These are phyloP conservation scores for Halichoeres trimaculatus DNA, from an alignment of 2,113 vertebrate species.

Conservation along the genomic window DNA sequence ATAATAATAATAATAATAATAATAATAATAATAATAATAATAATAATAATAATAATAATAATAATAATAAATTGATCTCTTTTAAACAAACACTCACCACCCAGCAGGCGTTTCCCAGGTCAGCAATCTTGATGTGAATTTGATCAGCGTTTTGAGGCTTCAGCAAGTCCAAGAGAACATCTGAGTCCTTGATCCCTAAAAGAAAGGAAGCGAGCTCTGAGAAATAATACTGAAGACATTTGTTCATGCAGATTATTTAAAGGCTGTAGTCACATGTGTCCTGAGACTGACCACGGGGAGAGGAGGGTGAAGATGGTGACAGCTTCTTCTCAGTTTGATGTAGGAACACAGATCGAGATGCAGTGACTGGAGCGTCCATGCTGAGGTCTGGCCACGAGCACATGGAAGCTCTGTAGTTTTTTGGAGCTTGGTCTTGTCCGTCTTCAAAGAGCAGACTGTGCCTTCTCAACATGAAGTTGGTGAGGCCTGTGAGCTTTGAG, in stretches of 20 bases:
- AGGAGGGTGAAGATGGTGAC: conserved; percentile 13
- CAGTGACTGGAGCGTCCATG: conserved; percentile 28
- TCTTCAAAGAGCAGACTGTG: conserved; percentile 69
- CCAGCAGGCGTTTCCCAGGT: conserved; percentile 92
- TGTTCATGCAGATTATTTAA: neutral
- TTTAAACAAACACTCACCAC: conserved; percentile 87
- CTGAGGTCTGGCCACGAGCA: conserved; percentile 50
- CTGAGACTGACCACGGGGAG: conserved; percentile 45
- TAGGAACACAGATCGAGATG: conserved; percentile 46
- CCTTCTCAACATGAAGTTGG: conserved; percentile 48
- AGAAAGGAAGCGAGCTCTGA: neutral
- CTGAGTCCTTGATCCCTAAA: conserved; percentile 69
- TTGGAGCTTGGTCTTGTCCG: neutral
- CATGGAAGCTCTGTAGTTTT: conserved; percentile 30
- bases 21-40: too few species aligned
- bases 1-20: too few species aligned
- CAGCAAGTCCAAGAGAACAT: conserved; percentile 88
- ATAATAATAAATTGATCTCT: neutral
- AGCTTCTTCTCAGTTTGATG: conserved; percentile 41
- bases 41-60: too few species aligned
- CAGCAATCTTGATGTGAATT: conserved; percentile 89
- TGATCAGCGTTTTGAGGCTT: conserved; percentile 87
- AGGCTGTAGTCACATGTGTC: neutral
- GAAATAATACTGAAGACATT: neutral
- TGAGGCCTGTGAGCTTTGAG: conserved; percentile 34